Percentiles rank a stretch among this genome's conserved stretches.
phyloP scores from a whole-genome alignment of 2,797 vertebrate genomes.

The Percopsis omiscomaycus region DNA sequence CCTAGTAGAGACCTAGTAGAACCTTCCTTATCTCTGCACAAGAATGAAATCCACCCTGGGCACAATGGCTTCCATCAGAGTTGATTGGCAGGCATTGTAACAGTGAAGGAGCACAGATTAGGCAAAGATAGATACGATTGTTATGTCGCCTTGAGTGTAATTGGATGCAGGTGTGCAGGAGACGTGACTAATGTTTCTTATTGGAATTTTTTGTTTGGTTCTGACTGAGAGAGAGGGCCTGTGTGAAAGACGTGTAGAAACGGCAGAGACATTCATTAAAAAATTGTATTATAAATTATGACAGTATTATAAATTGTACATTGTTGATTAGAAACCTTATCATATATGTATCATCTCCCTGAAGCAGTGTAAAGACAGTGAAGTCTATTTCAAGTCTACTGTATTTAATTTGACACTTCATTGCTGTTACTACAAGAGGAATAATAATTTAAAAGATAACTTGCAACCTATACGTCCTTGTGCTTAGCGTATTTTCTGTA shows the following conservation, averaged over 20 bases:
- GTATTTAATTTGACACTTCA: too few relatives aligned
- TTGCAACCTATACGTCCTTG: too few relatives aligned
- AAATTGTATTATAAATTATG: too few relatives aligned
- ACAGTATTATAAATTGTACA: too few relatives aligned
- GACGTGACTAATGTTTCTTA: constrained; percentile 36
- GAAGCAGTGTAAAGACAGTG: too few relatives aligned
- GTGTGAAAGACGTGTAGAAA: constrained; percentile 17
- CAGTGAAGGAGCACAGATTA: constrained; percentile 51
- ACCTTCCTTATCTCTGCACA: constrained; percentile 5
- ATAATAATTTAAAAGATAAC: too few relatives aligned
- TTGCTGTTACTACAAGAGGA: too few relatives aligned
- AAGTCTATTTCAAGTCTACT: too few relatives aligned
- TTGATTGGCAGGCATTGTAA: constrained; percentile 47
- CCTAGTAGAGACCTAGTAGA: not conserved
- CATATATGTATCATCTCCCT: too few relatives aligned
- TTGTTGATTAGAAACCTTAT: too few relatives aligned
- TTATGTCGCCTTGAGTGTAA: constrained; percentile 61
- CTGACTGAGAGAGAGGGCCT: constrained; percentile 10
- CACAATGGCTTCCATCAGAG: constrained; percentile 19
- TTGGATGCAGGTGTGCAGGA: constrained; percentile 69
- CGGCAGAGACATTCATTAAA: not conserved
- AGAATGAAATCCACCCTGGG: constrained; percentile 20
- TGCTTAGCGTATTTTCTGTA: too few relatives aligned
- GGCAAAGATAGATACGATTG: constrained; percentile 45
- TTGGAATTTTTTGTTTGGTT: constrained; percentile 16